A percentile compares a stretch with the other conserved stretches of the same genome.
Conservation (phyloP, 2,888 invertebrate genomes). For the Yponomeuta evonymella region DNA sequence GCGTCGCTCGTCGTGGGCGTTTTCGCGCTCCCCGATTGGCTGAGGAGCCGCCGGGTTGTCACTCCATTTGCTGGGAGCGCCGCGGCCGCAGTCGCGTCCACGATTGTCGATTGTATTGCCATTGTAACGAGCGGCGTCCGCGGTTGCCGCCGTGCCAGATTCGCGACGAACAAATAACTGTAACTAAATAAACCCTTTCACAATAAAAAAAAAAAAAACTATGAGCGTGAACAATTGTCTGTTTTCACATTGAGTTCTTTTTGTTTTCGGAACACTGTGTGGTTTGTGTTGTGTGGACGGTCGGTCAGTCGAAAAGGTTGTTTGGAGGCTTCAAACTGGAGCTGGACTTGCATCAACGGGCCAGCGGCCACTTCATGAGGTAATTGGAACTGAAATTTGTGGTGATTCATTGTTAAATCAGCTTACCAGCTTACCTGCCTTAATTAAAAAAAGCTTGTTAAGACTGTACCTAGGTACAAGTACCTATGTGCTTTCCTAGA, state of each 20-base stretch:
- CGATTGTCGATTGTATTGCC: conserved; percentile 73
- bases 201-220: background rate
- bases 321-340: conserved; percentile 80
- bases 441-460: no score
- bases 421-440: no score
- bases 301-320: conserved; percentile 34
- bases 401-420: no score
- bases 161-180: conserved; percentile 49
- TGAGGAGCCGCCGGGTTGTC: conserved; percentile 55
- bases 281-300: conserved; percentile 49
- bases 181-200: conserved; percentile 44
- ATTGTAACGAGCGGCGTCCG: conserved; percentile 63
- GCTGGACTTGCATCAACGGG: conserved; percentile 86
- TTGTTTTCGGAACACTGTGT: conserved; percentile 27
- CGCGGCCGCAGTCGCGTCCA: conserved; percentile 68
- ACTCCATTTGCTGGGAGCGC: conserved; percentile 69
- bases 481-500: no score
- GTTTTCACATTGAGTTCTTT: background rate
- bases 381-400: conserved; percentile 28
- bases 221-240: background rate
- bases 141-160: conserved; percentile 49
- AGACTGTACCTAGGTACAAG: no score
- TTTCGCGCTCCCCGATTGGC: conserved; percentile 56
- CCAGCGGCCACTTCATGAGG: conserved; percentile 87
- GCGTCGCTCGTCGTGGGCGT: conserved; percentile 65